Base-by-base conservation (phyloP, 2,888 invertebrate species). In the Leptogaster cylindrica region DNA sequence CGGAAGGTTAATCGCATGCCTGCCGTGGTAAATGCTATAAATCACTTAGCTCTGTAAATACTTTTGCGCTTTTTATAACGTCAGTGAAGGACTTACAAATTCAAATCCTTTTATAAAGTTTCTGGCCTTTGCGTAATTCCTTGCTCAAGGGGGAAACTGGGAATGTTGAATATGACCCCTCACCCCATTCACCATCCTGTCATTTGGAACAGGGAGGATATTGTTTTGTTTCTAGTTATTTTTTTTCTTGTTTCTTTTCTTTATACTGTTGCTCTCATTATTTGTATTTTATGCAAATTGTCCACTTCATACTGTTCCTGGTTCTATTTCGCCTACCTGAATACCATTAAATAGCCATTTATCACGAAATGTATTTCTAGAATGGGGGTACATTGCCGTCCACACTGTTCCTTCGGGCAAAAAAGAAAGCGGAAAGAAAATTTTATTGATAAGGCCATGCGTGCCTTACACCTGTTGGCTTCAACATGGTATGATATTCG, bases 331-430 rank as follows among this genome's bases (percentile, higher is more conserved):
- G 10, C 14, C 14, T 36, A 10, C 36, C 14, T 36, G 36, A 36
- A 36, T 36, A 36, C 36, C 36, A 36, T 36, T 36, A 36, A 36
- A 36, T 36, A 36, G 36, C 36, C 36, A n/a, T 36, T 36, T 36
- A 36, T 36, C 36, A 36, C 36, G 36, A 36, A 2, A 36, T 14
- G 10, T 36, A 36, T 36, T 36, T 36, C 36, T 36, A n/a, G 36
- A 36, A 36, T 36, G 36, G 36, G n/a, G 10, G 14, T n/a, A 12
- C 3, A n/a, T n/a, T n/a, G n/a, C n/a, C n/a, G n/a, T n/a, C n/a
- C 14, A 12, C n/a, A 3, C 36, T 36, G 14, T 4, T 10, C 7
- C 36, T 6, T 36, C 4, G 36, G 3, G 8, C 28, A 28, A 28
- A 31, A 31, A 36, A 2, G 36, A 36, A 36, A 36, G 36, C 36